Percentiles rank a stretch among this genome's conserved stretches.
phyloP scores from a whole-genome alignment of 2,797 vertebrate species.

The Notolabrus celidotus region DNA sequence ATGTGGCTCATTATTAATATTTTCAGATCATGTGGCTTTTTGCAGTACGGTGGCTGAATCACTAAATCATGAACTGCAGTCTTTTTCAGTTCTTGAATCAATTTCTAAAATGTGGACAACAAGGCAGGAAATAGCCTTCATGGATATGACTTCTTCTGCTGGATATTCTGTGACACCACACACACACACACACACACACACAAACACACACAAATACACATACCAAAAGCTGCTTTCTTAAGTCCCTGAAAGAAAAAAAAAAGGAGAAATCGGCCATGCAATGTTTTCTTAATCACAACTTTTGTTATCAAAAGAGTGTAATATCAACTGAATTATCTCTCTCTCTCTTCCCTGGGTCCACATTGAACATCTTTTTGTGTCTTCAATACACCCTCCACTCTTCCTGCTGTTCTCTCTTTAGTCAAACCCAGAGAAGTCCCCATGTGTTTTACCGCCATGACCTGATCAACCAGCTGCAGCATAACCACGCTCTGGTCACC shows the following conservation, averaged over 20 bases:
- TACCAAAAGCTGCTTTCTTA: slow-evolving; percentile 61
- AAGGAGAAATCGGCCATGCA: slow-evolving; percentile 62
- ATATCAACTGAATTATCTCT: slow-evolving; percentile 31
- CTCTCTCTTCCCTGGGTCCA: slow-evolving; percentile 13
- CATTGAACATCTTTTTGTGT: slow-evolving; percentile 19
- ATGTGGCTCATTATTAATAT: not conserved
- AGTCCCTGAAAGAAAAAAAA: slow-evolving; percentile 46
- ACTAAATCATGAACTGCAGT: not conserved
- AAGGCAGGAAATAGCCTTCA: slow-evolving; percentile 72
- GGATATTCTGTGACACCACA: slow-evolving; percentile 52
- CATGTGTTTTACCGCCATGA: slow-evolving; percentile 99
- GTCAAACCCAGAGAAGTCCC: slow-evolving; percentile 98
- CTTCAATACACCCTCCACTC: slow-evolving; percentile 19
- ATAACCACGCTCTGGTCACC: slow-evolving; percentile 98
- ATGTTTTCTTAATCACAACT: slow-evolving; percentile 48
- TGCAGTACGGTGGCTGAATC: not conserved
- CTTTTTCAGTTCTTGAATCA: slow-evolving; percentile 16
- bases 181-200: slow-evolving; percentile 23
- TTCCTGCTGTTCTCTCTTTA: slow-evolving; percentile 69
- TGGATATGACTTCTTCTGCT: slow-evolving; percentile 69
- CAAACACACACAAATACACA: slow-evolving; percentile 25
- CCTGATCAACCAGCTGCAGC: slow-evolving; percentile 99
- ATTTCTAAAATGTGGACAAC: slow-evolving; percentile 45
- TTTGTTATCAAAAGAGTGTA: slow-evolving; percentile 18
- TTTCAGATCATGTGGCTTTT: slow-evolving; percentile 10